Conservation (phyloP, 2,113 vertebrate genomes). For the Hemichromis elongatus region DNA sequence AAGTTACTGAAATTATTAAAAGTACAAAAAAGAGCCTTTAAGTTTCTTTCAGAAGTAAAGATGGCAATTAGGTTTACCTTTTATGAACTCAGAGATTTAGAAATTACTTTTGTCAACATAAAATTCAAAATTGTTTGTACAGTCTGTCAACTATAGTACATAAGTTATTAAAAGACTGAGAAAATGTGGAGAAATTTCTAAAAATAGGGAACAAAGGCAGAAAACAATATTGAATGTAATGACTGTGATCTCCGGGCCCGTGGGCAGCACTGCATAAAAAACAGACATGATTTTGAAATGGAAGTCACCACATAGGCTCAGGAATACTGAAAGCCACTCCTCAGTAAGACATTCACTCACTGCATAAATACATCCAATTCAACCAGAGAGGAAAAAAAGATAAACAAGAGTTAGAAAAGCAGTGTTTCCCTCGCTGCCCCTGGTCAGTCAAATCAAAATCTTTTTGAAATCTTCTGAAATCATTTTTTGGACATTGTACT, state of each 20-base stretch:
- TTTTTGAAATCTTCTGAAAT: background rate
- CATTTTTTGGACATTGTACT: background rate
- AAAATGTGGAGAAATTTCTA: background rate
- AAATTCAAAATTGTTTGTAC: background rate
- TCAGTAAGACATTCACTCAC: background rate
- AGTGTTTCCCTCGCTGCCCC: background rate
- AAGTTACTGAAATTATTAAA: background rate
- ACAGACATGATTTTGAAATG: background rate
- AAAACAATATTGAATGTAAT: background rate
- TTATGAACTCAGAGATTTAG: background rate
- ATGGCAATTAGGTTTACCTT: background rate
- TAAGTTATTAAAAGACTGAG: background rate
- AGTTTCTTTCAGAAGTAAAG: background rate
- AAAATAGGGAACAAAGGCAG: background rate
- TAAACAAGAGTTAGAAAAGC: background rate
- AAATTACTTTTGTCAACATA: background rate
- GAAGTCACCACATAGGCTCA: background rate
- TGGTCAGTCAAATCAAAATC: background rate
- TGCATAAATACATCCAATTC: background rate
- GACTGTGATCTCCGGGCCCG: background rate
- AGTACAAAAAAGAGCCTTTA: background rate
- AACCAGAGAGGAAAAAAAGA: background rate
- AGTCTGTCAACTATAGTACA: background rate
- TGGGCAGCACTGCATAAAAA: background rate
- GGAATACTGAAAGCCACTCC: background rate